Conservation (phyloP, 1,140 invertebrate species). For the Ceratoteleas bidentatus region DNA sequence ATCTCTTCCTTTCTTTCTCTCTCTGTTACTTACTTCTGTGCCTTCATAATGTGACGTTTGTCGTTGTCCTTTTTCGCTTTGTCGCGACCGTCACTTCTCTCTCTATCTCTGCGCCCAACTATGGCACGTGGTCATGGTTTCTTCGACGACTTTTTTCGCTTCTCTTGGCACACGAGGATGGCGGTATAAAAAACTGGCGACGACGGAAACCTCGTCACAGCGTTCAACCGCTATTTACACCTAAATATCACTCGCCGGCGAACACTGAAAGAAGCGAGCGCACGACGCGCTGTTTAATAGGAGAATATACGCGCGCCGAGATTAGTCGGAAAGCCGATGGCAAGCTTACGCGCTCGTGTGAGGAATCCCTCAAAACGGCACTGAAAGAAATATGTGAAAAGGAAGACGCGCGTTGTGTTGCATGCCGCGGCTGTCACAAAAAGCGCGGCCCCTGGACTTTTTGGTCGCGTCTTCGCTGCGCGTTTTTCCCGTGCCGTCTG, state of each 20-base stretch:
- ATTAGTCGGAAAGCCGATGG: conserved; percentile 49
- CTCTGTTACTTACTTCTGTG: conserved; percentile 22
- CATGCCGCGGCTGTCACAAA: conserved; percentile 12
- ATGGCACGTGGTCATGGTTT: conserved; percentile 35
- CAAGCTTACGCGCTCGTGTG: conserved; percentile 16
- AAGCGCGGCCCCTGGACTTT: neutral
- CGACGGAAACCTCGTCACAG: conserved; percentile 38
- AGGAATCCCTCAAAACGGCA: conserved; percentile 43
- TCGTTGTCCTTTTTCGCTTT: conserved; percentile 20
- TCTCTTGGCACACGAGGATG: neutral
- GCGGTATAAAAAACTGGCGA: conserved; percentile 22
- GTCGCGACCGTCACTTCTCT: conserved; percentile 12
- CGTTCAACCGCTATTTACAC: conserved; percentile 52
- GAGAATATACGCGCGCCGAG: conserved; percentile 14
- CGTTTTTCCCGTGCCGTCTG: conserved; percentile 6
- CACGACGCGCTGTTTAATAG: conserved; percentile 34
- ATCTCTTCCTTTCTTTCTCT: neutral
- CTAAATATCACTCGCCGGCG: conserved; percentile 38
- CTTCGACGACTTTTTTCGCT: conserved; percentile 2
- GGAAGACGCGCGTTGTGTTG: conserved; percentile 21
- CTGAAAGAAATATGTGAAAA: conserved; percentile 37
- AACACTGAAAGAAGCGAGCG: conserved; percentile 44
- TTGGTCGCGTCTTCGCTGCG: neutral
- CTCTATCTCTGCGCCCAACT: neutral
- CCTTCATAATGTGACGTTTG: conserved; percentile 15